Base-by-base conservation (phyloP, 2,888 invertebrate genomes). In the Andrena marginata region DNA sequence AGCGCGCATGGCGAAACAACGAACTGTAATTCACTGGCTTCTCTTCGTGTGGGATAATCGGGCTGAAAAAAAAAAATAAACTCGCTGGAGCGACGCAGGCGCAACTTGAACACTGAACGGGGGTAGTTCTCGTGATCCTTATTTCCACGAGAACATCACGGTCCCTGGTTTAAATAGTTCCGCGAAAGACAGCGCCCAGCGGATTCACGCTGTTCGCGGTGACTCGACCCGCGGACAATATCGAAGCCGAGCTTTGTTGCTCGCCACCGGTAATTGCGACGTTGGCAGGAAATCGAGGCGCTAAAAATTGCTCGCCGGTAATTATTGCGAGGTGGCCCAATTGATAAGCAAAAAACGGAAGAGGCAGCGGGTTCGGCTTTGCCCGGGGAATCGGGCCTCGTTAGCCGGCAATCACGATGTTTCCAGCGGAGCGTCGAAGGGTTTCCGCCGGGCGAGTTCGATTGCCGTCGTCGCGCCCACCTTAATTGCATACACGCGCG, bases 291-390 rank as follows among this genome's bases (percentile, higher is more conserved):
- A 67, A 63, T 73, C 31, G 72, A 29, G 48, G 60, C 35, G 60
- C 23, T 23, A 54, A 63, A 31, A 67, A 77, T 77, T 62, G 59
- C 49, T 29, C 35, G 65, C 0, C 20, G 65, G 56, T 20, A 68
- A 76, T 78, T 77, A 54, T 77, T 7, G 49, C 59, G n/a, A 23
- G 56, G 23, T 35, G 59, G 10, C 6, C 20, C 60, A 60, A 78
- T 67, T 20, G 65, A 75, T 60, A 69, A 20, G 33, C 29, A 6
- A 13, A 35, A 42, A 13, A 20, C 20, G 74, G 31, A 20, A 29
- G 29, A 7, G 42, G 26, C 2, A 20, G 42, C 35, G 8, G 26
- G 20, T 7, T 4, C 48, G 23, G 10, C 20, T 71, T 62, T 23
- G 29, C 23, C n/a, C 26, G 75, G 48, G 48, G 31, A 49, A 77